Evolutionary conservation across 2,888 invertebrate genomes (phyloP), one percentile per base, ranked within the genome.

Genomic region (Drepanosiphum platanoidis): DNA sequence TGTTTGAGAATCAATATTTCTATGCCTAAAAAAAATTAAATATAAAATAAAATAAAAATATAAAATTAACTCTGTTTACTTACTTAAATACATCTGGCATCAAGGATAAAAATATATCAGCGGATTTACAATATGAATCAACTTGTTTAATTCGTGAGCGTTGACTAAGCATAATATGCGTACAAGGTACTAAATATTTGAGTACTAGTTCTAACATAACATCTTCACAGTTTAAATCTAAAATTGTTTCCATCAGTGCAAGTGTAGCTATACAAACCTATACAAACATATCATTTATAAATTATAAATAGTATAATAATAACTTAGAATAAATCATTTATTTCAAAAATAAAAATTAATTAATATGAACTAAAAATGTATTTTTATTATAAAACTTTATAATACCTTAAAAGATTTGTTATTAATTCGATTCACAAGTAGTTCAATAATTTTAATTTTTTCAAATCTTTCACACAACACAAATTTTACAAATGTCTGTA

Each of bases 181-280:
- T 92, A 88, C 95, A 95, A 0, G 95, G 95, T 88, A 94, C 92
- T 87, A 98, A 91, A 89, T 97, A 94, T 89, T 95, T 96, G 89
- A 96, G 93, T 74, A 97, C 93, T 77, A 98, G 91, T 89, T 97
- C 97, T 88, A 97, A 91, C 95, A 99, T 96, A 72, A 98, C 93
- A 90, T 99, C 99, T 90, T 99, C 99, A 90, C 97, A 98, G 90
- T 97, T 96, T 87, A 98, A 91, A 88, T 96, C 95, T 80, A 98
- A 92, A 86, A 99, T 91, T 0, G 97, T 97, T 89, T 97, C 95
- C 90, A 99, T 96, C 18, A 99, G 90, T 0, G 96, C 94, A 88
- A 99, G 91, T 0, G 98, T 95, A 15, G 97, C 96, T 88, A 97
- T 92, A 87, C 97, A 96, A 27, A 95, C 90, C 93, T 94, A 74